A percentile compares a stretch with the other conserved stretches of the same genome.
These are phyloP conservation scores for Amphimedon queenslandica DNA, from an alignment of 37 sponge, comb jelly and placozoan species.

Conservation along the genomic window DNA sequence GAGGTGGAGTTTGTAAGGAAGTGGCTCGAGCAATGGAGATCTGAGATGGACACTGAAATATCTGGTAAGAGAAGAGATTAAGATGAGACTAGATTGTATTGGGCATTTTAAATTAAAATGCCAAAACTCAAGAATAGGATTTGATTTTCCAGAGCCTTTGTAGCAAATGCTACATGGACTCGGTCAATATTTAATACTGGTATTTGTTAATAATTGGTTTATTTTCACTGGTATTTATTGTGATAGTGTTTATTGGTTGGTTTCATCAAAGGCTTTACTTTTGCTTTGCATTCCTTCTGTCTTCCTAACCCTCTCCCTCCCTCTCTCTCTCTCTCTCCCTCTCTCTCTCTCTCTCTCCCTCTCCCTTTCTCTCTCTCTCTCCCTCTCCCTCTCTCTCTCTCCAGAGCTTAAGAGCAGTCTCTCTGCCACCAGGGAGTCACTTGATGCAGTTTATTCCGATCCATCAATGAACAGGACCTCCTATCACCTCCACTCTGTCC, in stretches of 20 bases:
- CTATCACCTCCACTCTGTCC: constrained; percentile 67
- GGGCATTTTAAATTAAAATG: no score
- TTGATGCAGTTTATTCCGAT: constrained; percentile 42
- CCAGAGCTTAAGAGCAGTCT: constrained; percentile 30
- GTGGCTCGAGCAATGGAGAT: constrained; percentile 31
- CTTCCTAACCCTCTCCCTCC: neutral
- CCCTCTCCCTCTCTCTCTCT: neutral
- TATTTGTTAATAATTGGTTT: no score
- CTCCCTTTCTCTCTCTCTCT: neutral
- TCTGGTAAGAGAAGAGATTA: constrained; percentile 43
- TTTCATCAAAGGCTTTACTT: no score
- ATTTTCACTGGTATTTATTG: no score
- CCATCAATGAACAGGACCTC: constrained; percentile 44
- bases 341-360: neutral
- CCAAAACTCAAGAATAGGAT: no score
- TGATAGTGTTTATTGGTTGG: neutral
- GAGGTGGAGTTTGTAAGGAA: constrained; percentile 15
- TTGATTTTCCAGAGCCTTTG: no score
- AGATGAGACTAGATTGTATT: no score
- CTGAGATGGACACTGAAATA: constrained; percentile 40
- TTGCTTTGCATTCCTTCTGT: no score
- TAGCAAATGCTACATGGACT: no score
- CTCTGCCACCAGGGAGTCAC: constrained; percentile 11
- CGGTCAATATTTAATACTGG: no score
- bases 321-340: neutral